Percentiles rank a stretch among this genome's conserved stretches.
Evolutionary conservation across 2,113 vertebrate genomes (phyloP).

Genomic region (Tychaedon coryphoeus): DNA sequence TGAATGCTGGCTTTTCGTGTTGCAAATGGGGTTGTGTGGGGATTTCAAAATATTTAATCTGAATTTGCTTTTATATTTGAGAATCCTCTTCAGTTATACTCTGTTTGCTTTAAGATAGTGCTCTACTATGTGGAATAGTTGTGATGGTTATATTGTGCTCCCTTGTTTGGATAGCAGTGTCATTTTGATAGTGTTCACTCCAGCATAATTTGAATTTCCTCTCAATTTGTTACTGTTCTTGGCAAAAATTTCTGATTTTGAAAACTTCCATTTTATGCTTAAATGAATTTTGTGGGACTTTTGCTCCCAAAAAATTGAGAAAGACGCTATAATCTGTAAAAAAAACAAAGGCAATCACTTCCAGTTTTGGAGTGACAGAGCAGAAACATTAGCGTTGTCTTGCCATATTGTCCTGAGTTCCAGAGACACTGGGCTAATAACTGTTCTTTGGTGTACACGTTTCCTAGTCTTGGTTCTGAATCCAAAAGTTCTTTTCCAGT

Average conservation of each 20-base stretch:
- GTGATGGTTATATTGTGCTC: not conserved
- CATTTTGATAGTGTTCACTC: not conserved
- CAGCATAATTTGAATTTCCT: not conserved
- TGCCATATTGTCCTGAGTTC: not conserved
- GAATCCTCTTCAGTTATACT: not conserved
- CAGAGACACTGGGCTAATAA: not conserved
- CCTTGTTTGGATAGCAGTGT: not conserved
- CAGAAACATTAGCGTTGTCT: rapidly evolving
- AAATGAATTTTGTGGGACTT: not conserved
- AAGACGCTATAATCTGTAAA: not conserved
- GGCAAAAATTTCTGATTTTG: not conserved
- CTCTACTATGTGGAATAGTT: not conserved
- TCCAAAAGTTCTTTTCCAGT: not conserved
- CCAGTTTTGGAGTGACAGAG: not conserved
- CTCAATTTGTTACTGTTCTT: not conserved
- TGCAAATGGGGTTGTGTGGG: not conserved
- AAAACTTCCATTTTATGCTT: not conserved
- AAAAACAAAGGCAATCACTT: not conserved
- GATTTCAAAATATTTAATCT: not conserved
- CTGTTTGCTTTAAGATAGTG: not conserved
- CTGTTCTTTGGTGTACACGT: not conserved
- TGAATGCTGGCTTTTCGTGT: not conserved
- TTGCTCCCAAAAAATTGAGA: not conserved
- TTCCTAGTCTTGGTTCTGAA: not conserved
- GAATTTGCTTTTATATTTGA: not conserved